Evolutionary conservation across 2,113 vertebrate genomes (phyloP), one percentile per base, ranked within the genome.

Genomic region (Perognathus longimembris): DNA sequence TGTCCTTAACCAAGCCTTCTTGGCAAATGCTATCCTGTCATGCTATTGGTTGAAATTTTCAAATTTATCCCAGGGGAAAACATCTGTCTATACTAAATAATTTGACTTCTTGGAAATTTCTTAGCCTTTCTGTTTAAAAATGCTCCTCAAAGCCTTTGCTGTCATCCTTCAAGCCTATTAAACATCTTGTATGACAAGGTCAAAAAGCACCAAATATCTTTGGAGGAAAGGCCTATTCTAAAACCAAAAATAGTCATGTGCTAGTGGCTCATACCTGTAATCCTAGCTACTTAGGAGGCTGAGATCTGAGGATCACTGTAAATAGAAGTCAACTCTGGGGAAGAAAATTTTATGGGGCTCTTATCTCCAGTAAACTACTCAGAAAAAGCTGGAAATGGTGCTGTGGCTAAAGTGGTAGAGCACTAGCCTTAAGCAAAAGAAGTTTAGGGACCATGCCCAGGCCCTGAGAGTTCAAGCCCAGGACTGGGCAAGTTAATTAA

Each of bases 221-320:
- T 86, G 32, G 42, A 92, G 66, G 79, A 90, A 92, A 76, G 45
- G 15, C 42, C 85, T 57, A 74, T 96, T 79, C 69, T 95, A 40
- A 95, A 85, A 85, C 63, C 4, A 57, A 28, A 32, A 64, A 69
- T 74, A 24, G 45, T 11, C 45, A 45, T 6, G 11, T 11, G 11
- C 45, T 17, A 54, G 38, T 54, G 50, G 50, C 50, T 54, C 50
- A 54, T 20, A 15, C 50, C 50, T 18, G 15, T 54, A 54, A 54
- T 54, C 50, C 50, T 54, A 54, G 50, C 50, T 18, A 54, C 50
- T 54, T 15, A 54, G 50, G 50, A 54, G 50, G 50, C 15, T 54
- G 50, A 54, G 50, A 54, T 20, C 50, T 54, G 14, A 18, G 50
- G 50, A 54, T 54, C 50, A 54, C 50, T 15, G 50, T 54, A 15